Conservation (phyloP, 2,797 vertebrate genomes). For the Tauraco hartlaubi region DNA sequence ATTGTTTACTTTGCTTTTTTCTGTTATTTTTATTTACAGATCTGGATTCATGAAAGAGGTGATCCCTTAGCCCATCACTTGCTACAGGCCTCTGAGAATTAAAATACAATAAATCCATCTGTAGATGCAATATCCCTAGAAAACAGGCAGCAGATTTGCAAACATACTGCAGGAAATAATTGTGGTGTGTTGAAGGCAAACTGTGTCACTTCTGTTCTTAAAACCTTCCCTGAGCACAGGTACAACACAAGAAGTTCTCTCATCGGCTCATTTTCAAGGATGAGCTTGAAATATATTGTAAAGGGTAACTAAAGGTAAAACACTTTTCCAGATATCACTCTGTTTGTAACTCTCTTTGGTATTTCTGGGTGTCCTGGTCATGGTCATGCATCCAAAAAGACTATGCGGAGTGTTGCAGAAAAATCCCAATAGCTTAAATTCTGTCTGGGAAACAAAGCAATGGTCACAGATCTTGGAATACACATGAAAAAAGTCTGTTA, state of each 20-base stretch:
- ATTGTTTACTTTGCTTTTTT: background rate
- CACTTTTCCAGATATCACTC: background rate
- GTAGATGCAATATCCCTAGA: background rate
- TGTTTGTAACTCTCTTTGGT: background rate
- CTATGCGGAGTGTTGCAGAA: background rate
- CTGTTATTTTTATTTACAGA: background rate
- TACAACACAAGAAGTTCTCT: background rate
- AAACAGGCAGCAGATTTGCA: background rate
- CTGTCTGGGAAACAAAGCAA: background rate
- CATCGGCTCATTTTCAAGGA: background rate
- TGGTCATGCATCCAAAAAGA: background rate
- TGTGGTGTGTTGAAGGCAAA: background rate
- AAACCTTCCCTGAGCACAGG: background rate
- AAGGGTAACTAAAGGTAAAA: background rate
- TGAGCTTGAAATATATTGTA: background rate
- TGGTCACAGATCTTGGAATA: background rate
- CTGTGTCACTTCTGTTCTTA: background rate
- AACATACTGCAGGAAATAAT: background rate
- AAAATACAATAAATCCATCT: background rate
- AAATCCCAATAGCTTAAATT: background rate
- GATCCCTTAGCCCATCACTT: background rate
- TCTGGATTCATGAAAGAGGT: background rate
- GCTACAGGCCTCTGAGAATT: background rate
- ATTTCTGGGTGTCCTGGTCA: background rate
- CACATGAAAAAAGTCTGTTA: background rate